Percentiles rank a stretch among this genome's conserved stretches.
Conservation (phyloP, 2,888 invertebrate species). For the Odontocolon sp. region DNA sequence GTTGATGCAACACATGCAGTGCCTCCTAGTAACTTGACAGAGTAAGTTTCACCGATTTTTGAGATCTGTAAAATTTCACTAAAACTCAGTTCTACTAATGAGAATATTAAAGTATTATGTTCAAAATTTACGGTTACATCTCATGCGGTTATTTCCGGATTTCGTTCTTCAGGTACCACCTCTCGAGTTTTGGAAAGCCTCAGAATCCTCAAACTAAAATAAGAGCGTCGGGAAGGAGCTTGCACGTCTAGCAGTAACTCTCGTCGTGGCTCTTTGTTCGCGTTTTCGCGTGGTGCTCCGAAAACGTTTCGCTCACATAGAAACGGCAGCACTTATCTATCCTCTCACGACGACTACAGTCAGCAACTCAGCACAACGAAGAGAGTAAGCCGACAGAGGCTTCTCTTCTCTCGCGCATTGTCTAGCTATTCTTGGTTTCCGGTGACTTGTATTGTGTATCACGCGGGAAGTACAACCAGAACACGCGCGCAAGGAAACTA, state of each 20-base stretch:
- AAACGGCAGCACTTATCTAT: slow-evolving; percentile 43
- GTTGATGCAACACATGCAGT: no score
- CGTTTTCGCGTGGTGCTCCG: slow-evolving; percentile 13
- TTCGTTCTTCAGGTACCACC: not conserved
- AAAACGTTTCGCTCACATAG: slow-evolving; percentile 1
- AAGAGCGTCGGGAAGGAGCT: not conserved
- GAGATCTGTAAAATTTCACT: no score
- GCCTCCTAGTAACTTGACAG: no score
- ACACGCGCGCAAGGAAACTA: slow-evolving; percentile 42
- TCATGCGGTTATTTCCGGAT: not conserved
- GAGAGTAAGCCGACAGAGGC: slow-evolving; percentile 5
- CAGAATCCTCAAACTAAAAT: not conserved
- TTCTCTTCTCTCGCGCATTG: slow-evolving; percentile 43
- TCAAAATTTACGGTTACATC: not conserved
- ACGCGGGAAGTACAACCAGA: slow-evolving; percentile 34
- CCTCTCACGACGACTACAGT: slow-evolving; percentile 35
- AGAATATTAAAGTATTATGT: no score
- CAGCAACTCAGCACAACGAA: slow-evolving; percentile 18
- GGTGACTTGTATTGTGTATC: slow-evolving; percentile 65
- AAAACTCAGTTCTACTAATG: no score
- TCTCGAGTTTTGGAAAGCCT: not conserved
- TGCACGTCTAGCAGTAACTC: slow-evolving; percentile 26
- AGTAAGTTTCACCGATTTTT: no score
- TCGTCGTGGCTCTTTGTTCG: slow-evolving; percentile 33
- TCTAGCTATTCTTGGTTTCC: slow-evolving; percentile 65